Evolutionary conservation across 2,888 invertebrate species (phyloP), one percentile per base, ranked within the genome.

Genomic region (Pollenia amentaria): DNA sequence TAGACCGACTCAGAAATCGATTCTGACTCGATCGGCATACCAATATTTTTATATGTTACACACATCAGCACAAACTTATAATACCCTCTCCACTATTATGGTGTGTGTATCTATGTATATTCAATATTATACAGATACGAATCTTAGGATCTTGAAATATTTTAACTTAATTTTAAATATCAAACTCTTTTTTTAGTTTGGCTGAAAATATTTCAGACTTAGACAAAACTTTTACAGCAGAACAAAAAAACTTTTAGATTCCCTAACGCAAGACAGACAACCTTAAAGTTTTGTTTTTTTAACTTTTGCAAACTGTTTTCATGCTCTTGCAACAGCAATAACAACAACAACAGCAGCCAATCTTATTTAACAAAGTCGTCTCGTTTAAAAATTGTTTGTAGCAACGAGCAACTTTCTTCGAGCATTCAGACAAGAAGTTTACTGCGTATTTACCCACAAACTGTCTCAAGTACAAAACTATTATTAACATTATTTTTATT

Each of bases 391-490:
- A 73, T 40, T 62, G 29, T 60, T 80, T 55, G 38, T 40, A 65
- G 64, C 57, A 69, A 81, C 44, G 29, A 29, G 38, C 40, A 77
- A 77, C 57, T 76, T 57, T 60, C 62, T 42, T 67, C 42, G 44
- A 69, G 46, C 18, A 64, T 42, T 53, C 42, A 65, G 46, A 51
- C 84, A 75, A 55, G n/a, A 84, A 77, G 51, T 72, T 75, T 16
- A 60, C 69, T 73, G 70, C 82, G 79, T 78, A 80, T 78, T 77
- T 88, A 72, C 55, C 70, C 76, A 62, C 83, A 83, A 83, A 80
- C 57, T 84, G 81, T 86, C 78, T 84, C 77, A 69, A 78, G 75
- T 62, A 48, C 57, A 80, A 76, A 85, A 78, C 85, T 84, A 69
- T 75, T 84, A 38, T 65, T 83, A 64, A n/a, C 14, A 40, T 40